Percentiles rank a stretch among this genome's conserved stretches.
Conservation (phyloP, 2,113 vertebrate species). For the Embiotoca jacksoni region DNA sequence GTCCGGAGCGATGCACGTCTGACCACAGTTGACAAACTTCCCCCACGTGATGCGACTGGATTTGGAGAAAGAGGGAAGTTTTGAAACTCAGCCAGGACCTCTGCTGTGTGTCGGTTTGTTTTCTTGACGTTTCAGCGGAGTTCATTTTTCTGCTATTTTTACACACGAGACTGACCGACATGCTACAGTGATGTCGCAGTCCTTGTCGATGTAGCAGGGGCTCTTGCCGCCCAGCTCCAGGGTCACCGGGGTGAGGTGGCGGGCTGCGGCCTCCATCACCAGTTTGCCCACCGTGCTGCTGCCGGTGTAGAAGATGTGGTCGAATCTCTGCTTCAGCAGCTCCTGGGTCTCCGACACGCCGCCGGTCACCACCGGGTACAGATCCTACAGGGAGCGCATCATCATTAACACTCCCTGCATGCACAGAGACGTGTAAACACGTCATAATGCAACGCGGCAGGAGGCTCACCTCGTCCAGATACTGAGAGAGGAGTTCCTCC, state of each 20-base stretch:
- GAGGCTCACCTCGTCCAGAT: slow-evolving; percentile 88
- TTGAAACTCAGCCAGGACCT: not conserved
- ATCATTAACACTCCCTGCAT: not conserved
- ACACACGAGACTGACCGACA: slow-evolving; percentile 77
- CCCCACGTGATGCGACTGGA: slow-evolving; percentile 92
- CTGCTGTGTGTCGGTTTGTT: not conserved
- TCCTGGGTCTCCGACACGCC: slow-evolving; percentile 89
- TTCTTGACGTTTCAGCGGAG: too few species aligned
- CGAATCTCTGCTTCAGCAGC: slow-evolving; percentile 87
- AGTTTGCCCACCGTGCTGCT: slow-evolving; percentile 86
- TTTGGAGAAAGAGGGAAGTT: not conserved
- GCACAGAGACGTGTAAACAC: too few species aligned
- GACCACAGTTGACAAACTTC: slow-evolving; percentile 92
- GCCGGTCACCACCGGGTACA: slow-evolving; percentile 89
- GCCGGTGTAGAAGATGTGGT: slow-evolving; percentile 94
- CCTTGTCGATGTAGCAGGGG: slow-evolving; percentile 93
- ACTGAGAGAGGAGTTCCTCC: slow-evolving; percentile 87
- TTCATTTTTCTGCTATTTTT: too few species aligned
- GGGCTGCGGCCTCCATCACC: slow-evolving; percentile 91
- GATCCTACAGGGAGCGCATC: slow-evolving; percentile 76
- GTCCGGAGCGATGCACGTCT: slow-evolving; percentile 94
- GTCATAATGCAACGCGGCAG: not conserved
- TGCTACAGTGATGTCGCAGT: slow-evolving; percentile 88
- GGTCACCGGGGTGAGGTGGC: slow-evolving; percentile 92
- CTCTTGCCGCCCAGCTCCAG: slow-evolving; percentile 96